phyloP scores from a whole-genome alignment of 2,797 vertebrate species.

The Acestrorhynchus altus region DNA sequence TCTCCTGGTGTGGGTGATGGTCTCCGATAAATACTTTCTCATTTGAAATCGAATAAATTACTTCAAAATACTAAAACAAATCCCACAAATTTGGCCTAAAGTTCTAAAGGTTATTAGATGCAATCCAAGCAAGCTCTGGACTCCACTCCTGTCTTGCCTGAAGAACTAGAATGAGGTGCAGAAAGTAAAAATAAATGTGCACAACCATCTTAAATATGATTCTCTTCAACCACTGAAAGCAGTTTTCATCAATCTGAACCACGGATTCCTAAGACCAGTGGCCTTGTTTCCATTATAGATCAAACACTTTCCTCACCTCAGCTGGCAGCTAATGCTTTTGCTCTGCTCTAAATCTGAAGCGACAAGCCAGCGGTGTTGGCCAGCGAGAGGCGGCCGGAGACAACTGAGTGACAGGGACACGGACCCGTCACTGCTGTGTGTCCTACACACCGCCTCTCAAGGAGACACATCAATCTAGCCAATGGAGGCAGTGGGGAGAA shows the following conservation, averaged over 20 bases:
- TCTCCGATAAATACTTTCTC: no score
- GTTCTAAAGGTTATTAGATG: no score
- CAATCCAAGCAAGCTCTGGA: no score
- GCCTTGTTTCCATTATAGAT: not conserved
- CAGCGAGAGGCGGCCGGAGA: constrained; percentile 65
- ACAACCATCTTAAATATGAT: no score
- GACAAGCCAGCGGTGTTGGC: constrained; percentile 13
- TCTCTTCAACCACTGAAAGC: not conserved
- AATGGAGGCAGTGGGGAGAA: constrained; percentile 75
- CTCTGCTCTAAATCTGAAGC: constrained; percentile 33
- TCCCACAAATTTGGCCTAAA: no score
- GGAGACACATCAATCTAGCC: constrained; percentile 84
- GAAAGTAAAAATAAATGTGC: no score
- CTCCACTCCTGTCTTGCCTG: no score
- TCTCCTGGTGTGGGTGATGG: no score
- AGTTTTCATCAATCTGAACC: not conserved
- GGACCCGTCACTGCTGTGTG: constrained; percentile 61
- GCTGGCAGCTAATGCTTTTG: constrained; percentile 45
- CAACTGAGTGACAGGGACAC: constrained; percentile 72
- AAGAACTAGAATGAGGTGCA: no score
- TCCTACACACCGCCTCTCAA: constrained; percentile 80
- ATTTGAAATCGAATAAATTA: no score
- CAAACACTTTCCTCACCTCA: not conserved
- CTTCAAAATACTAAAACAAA: no score
- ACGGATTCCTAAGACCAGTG: not conserved